Conservation (phyloP, 2,113 vertebrate species). For the Pachypanchax playfairii region DNA sequence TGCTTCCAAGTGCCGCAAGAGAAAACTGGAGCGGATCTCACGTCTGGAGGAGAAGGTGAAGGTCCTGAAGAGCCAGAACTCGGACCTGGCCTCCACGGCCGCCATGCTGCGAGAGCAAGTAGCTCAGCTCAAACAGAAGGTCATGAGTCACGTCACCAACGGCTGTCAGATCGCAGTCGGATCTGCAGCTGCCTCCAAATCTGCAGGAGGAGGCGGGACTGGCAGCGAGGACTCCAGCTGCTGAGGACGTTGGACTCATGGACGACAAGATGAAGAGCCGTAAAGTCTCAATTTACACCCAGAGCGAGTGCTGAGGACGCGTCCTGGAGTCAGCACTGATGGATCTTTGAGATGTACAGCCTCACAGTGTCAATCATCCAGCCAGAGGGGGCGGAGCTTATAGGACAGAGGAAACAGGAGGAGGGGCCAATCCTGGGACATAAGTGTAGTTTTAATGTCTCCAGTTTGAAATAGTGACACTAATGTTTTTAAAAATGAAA, state of each 20-base stretch:
- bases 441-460: not conserved
- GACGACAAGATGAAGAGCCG: not conserved
- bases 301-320: no score
- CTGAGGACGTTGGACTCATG: slow-evolving; percentile 38
- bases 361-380: slow-evolving; percentile 17
- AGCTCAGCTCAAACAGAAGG: slow-evolving; percentile 93
- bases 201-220: slow-evolving; percentile 17
- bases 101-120: slow-evolving; percentile 91
- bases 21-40: slow-evolving; percentile 94
- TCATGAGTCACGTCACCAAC: slow-evolving; percentile 94
- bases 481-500: no score
- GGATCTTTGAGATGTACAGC: not conserved
- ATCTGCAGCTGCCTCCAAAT: slow-evolving; percentile 19
- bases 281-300: not conserved
- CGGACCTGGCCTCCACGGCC: slow-evolving; percentile 91
- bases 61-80: slow-evolving; percentile 91
- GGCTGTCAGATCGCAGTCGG: slow-evolving; percentile 80
- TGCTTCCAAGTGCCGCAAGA: slow-evolving; percentile 93
- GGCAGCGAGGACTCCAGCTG: slow-evolving; percentile 52
- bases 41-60: slow-evolving; percentile 95
- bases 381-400: slow-evolving; percentile 7
- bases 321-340: not conserved
- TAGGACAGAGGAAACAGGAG: not conserved
- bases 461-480: not conserved
- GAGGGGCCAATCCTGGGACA: no score